Percentiles rank a stretch among this genome's conserved stretches.
Conservation (phyloP, 2,888 invertebrate genomes). For the Meloe dianella region DNA sequence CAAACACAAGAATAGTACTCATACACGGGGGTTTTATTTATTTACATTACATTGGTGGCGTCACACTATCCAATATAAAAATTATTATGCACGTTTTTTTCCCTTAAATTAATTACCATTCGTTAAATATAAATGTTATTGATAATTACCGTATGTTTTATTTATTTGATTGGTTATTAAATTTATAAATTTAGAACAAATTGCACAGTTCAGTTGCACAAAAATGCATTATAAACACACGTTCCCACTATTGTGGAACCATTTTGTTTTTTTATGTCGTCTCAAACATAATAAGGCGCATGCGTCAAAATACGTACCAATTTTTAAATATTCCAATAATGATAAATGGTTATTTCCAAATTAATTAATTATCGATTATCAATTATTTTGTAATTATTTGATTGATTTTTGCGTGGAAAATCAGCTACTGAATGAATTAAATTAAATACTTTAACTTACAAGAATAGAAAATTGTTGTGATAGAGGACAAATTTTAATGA, state of each 20-base stretch:
- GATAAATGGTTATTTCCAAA: not conserved
- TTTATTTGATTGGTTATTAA: not conserved
- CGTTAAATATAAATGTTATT: not conserved
- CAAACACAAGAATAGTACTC: constrained; percentile 14
- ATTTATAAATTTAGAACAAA: constrained; percentile 33
- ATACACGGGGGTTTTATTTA: constrained; percentile 31
- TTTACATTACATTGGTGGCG: constrained; percentile 35
- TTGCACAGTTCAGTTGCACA: constrained; percentile 45
- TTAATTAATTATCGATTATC: not conserved
- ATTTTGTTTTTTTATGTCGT: constrained; percentile 57
- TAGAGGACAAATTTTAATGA: no score
- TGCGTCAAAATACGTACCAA: constrained; percentile 13
- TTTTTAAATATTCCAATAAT: not conserved
- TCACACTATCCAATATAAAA: constrained; percentile 23
- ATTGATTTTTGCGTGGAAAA: no score
- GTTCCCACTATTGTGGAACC: constrained; percentile 53
- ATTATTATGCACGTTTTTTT: not conserved
- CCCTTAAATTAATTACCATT: not conserved
- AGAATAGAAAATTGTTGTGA: no score
- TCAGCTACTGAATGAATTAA: no score
- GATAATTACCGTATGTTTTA: not conserved
- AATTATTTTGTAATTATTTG: not conserved
- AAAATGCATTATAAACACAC: constrained; percentile 56
- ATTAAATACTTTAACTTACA: no score
- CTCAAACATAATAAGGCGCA: constrained; percentile 30